phyloP scores from a whole-genome alignment of 1,140 invertebrate species.

The Probaryconus sp. region DNA sequence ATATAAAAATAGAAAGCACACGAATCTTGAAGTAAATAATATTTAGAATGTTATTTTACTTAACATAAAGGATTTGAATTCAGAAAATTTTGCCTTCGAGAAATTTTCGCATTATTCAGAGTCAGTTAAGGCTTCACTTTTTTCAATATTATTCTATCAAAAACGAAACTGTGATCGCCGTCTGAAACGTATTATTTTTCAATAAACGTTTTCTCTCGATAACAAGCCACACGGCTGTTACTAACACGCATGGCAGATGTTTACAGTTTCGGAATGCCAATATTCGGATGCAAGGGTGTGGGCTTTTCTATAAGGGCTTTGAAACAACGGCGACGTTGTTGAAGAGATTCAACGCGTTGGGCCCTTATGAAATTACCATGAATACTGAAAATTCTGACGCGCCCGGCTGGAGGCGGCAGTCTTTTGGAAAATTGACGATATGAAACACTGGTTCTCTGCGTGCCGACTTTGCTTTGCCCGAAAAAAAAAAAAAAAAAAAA shows the following conservation, averaged over 20 bases:
- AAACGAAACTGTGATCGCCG: too few relatives aligned
- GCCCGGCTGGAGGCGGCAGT: conserved; percentile 65
- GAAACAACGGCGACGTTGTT: conserved; percentile 40
- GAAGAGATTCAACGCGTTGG: conserved; percentile 35
- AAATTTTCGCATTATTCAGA: too few relatives aligned
- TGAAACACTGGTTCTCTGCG: conserved; percentile 69
- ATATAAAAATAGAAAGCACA: too few relatives aligned
- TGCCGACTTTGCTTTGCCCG: conserved; percentile 49
- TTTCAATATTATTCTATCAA: too few relatives aligned
- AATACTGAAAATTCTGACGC: conserved; percentile 67
- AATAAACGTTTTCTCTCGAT: conserved; percentile 21
- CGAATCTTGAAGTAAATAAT: too few relatives aligned
- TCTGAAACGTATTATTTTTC: too few relatives aligned
- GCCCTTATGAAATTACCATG: conserved; percentile 74
- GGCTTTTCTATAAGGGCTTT: conserved; percentile 45
- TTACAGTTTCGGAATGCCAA: conserved; percentile 62
- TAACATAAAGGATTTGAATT: too few relatives aligned
- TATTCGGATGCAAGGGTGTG: conserved; percentile 46
- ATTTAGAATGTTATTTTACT: too few relatives aligned
- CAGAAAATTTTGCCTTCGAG: too few relatives aligned
- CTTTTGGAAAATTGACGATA: conserved; percentile 76
- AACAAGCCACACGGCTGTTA: conserved; percentile 27
- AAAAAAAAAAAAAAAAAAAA: conserved; percentile 51
- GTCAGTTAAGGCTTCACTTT: too few relatives aligned
- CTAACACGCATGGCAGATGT: conserved; percentile 38